Percentiles rank a stretch among this genome's conserved stretches.
phyloP scores from a whole-genome alignment of 2,113 vertebrate species.

The Rafetus swinhoei region DNA sequence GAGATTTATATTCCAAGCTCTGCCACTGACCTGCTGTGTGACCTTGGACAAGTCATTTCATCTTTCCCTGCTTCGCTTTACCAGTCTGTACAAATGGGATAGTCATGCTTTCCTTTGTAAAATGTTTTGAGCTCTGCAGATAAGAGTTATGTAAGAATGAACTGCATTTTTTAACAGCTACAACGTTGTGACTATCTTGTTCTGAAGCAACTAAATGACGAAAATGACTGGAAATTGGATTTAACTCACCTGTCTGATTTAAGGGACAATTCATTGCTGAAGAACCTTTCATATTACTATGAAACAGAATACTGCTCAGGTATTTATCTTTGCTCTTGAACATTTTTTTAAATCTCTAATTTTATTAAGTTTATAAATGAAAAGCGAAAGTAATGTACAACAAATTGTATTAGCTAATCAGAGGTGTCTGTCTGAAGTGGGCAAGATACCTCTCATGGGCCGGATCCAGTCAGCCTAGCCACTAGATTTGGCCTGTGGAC shows the following conservation, averaged over 20 bases:
- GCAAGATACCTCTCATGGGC: too few species aligned
- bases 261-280: conserved; percentile 56
- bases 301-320: conserved; percentile 30
- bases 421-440: background rate
- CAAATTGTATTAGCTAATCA: background rate
- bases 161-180: conserved; percentile 40
- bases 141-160: background rate
- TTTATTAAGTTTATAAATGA: background rate
- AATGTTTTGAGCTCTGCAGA: background rate
- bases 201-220: conserved; percentile 38
- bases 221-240: conserved; percentile 48
- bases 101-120: background rate
- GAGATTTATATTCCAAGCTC: background rate
- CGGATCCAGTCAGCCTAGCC: too few species aligned
- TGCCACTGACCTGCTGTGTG: background rate
- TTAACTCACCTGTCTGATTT: conserved; percentile 66
- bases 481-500: too few species aligned
- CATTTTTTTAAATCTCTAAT: background rate
- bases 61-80: background rate
- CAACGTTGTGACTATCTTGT: conserved; percentile 35
- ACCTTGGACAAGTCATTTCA: background rate
- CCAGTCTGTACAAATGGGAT: background rate
- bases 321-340: conserved; percentile 28
- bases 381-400: background rate
- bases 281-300: conserved; percentile 61